A percentile compares a stretch with the other conserved stretches of the same genome.
phyloP scores from a whole-genome alignment of 1,140 invertebrate genomes.

The Drosophila lacteicornis region DNA sequence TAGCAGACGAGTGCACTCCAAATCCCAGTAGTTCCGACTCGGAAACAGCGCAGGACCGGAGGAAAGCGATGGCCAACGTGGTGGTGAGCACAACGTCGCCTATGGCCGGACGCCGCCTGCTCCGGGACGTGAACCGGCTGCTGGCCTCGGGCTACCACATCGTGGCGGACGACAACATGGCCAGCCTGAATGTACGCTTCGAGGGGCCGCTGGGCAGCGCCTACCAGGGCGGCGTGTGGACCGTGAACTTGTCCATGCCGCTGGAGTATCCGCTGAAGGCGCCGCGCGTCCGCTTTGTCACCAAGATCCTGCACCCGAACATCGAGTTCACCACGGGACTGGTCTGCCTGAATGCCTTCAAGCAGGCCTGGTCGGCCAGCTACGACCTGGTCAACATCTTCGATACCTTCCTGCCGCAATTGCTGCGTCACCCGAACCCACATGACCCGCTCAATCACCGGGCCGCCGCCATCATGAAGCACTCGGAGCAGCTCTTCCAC shows the following conservation, averaged over 20 bases:
- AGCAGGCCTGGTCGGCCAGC: constrained; percentile 95
- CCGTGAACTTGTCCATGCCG: constrained; percentile 98
- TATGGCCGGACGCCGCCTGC: constrained; percentile 99
- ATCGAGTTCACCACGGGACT: constrained; percentile 99
- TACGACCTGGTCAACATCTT: constrained; percentile 99
- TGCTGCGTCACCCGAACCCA: constrained; percentile 99
- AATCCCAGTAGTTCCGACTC: constrained; percentile 67
- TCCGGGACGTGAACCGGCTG: constrained; percentile 99
- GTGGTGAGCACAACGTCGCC: constrained; percentile 96
- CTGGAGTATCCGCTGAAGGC: constrained; percentile 99
- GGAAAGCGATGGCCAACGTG: constrained; percentile 58
- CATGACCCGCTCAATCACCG: constrained; percentile 99
- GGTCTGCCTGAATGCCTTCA: constrained; percentile 99
- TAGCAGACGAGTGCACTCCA: constrained; percentile 71
- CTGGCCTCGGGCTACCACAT: constrained; percentile 99
- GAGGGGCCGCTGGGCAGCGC: constrained; percentile 98
- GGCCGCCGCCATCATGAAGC: constrained; percentile 99
- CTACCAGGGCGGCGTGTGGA: constrained; percentile 99
- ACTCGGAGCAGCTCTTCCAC: constrained; percentile 99
- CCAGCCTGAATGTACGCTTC: constrained; percentile 99
- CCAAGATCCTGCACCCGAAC: constrained; percentile 99
- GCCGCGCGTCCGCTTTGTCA: constrained; percentile 99
- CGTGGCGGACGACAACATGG: constrained; percentile 97
- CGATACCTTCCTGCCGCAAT: constrained; percentile 99
- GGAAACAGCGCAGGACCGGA: constrained; percentile 53